Evolutionary conservation across 2,113 vertebrate genomes (phyloP).

Genomic region (Galemys pyrenaicus): DNA sequence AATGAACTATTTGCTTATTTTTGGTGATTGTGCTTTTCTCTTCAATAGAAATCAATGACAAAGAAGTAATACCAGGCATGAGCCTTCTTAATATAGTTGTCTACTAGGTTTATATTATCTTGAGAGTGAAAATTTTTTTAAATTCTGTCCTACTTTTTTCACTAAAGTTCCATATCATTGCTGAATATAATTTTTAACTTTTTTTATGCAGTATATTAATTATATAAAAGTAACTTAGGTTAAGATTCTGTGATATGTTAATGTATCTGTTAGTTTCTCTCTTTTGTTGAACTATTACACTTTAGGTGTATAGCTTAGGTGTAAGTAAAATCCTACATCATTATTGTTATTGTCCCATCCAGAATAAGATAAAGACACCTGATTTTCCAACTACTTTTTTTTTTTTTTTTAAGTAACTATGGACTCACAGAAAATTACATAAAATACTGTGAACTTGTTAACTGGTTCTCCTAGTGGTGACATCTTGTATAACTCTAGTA

Average conservation of each 20-base stretch:
- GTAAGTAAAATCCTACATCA: neutral
- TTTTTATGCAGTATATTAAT: neutral
- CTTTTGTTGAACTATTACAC: neutral
- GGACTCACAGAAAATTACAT: neutral
- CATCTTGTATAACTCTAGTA: neutral
- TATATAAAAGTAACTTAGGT: neutral
- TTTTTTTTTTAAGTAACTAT: neutral
- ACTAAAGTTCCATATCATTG: neutral
- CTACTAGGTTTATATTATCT: neutral
- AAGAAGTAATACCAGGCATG: no score
- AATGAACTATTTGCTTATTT: neutral
- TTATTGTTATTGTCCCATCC: neutral
- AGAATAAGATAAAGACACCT: neutral
- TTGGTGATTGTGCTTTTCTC: neutral
- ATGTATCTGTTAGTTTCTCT: neutral
- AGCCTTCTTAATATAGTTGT: neutral
- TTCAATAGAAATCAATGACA: neutral
- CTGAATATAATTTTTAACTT: neutral
- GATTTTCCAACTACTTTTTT: neutral
- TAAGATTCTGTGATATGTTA: neutral
- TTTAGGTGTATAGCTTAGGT: neutral
- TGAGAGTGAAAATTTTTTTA: neutral
- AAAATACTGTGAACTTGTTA: neutral
- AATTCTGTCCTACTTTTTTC: neutral
- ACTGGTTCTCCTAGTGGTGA: neutral